phyloP scores from a whole-genome alignment of 2,888 invertebrate species.

The Cryptocheilus praepositus region DNA sequence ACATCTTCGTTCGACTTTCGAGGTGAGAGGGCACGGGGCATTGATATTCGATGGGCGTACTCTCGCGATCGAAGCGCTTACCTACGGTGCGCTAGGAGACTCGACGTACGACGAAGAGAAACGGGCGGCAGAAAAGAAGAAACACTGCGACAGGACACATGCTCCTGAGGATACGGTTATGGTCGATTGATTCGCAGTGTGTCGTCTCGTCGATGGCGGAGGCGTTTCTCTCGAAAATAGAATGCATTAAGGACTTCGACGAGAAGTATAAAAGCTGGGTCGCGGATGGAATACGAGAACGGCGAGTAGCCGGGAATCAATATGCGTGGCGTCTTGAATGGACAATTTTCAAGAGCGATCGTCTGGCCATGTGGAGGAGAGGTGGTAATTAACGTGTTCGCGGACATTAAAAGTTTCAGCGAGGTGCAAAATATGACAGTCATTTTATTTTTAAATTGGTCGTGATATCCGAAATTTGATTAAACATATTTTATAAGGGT shows the following conservation, averaged over 20 bases:
- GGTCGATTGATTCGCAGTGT: slow-evolving; percentile 52
- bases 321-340: no score
- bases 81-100: slow-evolving; percentile 34
- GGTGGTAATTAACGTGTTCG: no score
- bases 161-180: slow-evolving; percentile 39
- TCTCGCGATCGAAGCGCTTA: slow-evolving; percentile 51
- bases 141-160: slow-evolving; percentile 4
- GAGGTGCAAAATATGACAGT: no score
- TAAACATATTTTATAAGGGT: no score
- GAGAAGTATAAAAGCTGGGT: neutral
- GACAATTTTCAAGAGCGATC: no score
- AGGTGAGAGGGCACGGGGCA: slow-evolving; percentile 34
- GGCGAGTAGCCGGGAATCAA: slow-evolving; percentile 43
- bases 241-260: slow-evolving; percentile 10
- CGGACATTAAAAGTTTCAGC: no score
- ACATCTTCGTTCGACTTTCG: neutral
- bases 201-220: slow-evolving; percentile 33
- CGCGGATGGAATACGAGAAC: neutral
- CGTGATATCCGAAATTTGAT: no score
- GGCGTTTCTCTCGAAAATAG: slow-evolving; percentile 32
- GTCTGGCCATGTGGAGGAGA: no score
- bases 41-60: slow-evolving; percentile 62
- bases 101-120: slow-evolving; percentile 7
- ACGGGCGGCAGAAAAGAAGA: neutral
- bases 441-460: no score